Percentiles rank a stretch among this genome's conserved stretches.
These are phyloP conservation scores for Microdon myrmicae DNA, from an alignment of 2,888 invertebrate genomes.

Conservation along the genomic window DNA sequence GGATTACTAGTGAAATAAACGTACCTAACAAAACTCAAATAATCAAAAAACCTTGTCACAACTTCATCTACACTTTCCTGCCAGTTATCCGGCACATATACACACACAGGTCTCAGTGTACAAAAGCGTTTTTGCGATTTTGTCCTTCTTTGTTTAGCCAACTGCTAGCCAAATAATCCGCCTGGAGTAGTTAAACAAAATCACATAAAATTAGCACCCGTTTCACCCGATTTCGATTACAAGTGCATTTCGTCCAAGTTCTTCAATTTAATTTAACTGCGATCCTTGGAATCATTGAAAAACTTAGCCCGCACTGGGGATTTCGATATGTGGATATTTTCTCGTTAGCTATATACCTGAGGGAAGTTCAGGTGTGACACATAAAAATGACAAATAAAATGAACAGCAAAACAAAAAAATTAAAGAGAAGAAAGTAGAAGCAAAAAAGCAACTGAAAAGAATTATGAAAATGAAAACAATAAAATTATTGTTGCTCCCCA, in stretches of 20 bases:
- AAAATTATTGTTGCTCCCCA: slow-evolving; percentile 42
- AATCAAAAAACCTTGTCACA: slow-evolving; percentile 26
- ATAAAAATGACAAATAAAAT: slow-evolving; percentile 26
- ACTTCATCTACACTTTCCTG: slow-evolving; percentile 13
- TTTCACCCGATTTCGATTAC: slow-evolving; percentile 31
- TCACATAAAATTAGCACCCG: slow-evolving; percentile 31
- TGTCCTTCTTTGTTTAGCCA: not conserved
- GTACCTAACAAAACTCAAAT: too few relatives aligned
- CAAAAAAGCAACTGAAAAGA: not conserved
- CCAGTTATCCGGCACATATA: too few relatives aligned
- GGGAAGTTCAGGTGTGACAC: slow-evolving; percentile 47
- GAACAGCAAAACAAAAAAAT: not conserved
- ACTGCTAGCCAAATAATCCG: slow-evolving; percentile 36
- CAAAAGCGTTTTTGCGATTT: too few relatives aligned
- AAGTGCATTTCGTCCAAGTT: slow-evolving; percentile 13
- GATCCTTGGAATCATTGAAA: slow-evolving; percentile 1
- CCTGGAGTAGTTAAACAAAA: slow-evolving; percentile 10
- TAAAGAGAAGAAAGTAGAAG: not conserved
- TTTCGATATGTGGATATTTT: slow-evolving; percentile 22
- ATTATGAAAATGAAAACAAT: slow-evolving; percentile 24
- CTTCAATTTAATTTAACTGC: slow-evolving; percentile 29
- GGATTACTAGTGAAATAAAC: too few relatives aligned
- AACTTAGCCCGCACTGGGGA: slow-evolving; percentile 1
- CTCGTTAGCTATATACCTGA: slow-evolving; percentile 5
- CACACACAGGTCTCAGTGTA: too few relatives aligned